Evolutionary conservation across 2,113 vertebrate genomes (phyloP).

Genomic region (Grammomys dolichurus): DNA sequence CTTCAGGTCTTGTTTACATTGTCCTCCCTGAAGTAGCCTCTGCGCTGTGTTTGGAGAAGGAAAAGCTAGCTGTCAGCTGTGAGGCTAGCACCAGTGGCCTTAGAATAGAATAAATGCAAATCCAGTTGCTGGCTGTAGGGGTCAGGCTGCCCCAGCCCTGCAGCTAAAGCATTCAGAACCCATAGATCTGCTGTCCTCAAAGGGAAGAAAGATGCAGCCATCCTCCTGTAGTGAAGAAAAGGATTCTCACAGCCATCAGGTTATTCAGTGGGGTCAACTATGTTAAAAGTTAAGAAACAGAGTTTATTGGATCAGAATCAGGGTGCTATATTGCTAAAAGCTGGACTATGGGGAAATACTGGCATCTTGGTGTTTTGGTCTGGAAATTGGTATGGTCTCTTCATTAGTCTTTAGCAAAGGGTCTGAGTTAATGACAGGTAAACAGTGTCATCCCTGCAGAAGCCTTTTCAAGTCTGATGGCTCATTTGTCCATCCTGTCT

Average conservation of each 20-base stretch:
- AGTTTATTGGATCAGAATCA: not conserved
- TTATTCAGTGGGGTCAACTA: not conserved
- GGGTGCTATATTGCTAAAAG: not conserved
- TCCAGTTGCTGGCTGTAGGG: constrained; percentile 76
- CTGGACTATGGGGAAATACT: not conserved
- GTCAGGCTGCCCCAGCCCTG: constrained; percentile 81
- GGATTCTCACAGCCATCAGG: fast-evolving
- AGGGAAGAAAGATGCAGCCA: not conserved
- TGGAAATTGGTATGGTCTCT: not conserved
- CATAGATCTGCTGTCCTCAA: not conserved
- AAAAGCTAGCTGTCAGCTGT: not conserved
- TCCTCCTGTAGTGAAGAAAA: not conserved
- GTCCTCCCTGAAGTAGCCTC: not conserved
- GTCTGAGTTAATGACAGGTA: not conserved
- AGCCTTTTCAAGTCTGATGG: not conserved
- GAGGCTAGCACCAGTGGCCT: not conserved
- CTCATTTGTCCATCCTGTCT: not conserved
- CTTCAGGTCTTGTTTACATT: not conserved
- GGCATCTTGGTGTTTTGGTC: not conserved
- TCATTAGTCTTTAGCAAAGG: not conserved
- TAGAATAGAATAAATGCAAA: constrained; percentile 44
- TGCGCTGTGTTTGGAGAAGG: constrained; percentile 27
- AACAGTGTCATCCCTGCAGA: not conserved
- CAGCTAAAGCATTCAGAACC: not conserved
- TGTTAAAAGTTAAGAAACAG: not conserved